Conservation (phyloP, 2,888 invertebrate genomes). For the Apamea epomidion region DNA sequence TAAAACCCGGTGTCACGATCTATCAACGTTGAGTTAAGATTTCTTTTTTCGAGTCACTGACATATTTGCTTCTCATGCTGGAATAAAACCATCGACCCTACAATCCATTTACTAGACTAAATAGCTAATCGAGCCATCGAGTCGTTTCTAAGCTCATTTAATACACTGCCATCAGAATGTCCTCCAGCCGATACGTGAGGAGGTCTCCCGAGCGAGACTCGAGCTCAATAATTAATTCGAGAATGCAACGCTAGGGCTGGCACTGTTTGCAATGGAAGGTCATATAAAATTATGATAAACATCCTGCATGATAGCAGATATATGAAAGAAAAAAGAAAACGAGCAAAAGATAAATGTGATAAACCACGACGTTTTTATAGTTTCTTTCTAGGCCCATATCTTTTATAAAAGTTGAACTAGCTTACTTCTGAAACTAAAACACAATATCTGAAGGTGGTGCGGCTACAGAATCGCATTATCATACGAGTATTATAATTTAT, state of each 20-base stretch:
- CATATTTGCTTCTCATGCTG: neutral
- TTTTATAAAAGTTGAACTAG: too few relatives aligned
- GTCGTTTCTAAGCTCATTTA: neutral
- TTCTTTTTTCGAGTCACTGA: neutral
- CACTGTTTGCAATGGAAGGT: neutral
- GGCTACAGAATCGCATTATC: too few relatives aligned
- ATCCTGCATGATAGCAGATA: neutral
- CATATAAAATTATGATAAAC: neutral
- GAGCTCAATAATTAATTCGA: slow-evolving; percentile 33
- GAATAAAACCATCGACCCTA: neutral
- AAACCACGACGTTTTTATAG: neutral
- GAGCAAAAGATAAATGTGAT: neutral
- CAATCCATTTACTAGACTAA: neutral
- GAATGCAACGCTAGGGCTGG: slow-evolving; percentile 29
- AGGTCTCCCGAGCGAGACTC: neutral
- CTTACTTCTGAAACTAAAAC: neutral
- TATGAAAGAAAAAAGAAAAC: too few relatives aligned
- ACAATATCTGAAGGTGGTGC: too few relatives aligned
- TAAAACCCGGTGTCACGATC: too few relatives aligned
- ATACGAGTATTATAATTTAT: too few relatives aligned
- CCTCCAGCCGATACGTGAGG: neutral
- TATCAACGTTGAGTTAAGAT: neutral
- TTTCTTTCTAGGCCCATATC: neutral
- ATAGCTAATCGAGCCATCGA: neutral
- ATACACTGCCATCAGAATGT: slow-evolving; percentile 1